Base-by-base conservation (phyloP, 2,113 vertebrate species). In the Amblyornis subalaris region DNA sequence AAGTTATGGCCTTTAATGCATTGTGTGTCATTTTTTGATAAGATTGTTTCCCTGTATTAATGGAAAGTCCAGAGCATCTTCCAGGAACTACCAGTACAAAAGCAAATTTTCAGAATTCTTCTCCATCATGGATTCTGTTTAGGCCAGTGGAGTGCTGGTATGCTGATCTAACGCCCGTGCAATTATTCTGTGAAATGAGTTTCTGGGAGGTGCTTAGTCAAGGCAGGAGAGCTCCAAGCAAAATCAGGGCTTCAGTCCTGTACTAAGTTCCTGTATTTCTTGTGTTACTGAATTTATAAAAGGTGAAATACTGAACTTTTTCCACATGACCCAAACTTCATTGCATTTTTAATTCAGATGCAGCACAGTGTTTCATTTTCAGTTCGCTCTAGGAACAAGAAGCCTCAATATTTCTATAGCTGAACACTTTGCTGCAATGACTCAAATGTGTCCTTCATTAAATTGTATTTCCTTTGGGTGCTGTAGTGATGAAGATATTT, bases 101-200 rank as follows among this genome's bases (percentile, higher is more conserved):
- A 88, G 6, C 7, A 93, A 91, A 85, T 82, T 57, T 21, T 2
- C 29, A 82, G 64, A 82, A 89, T 79, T 22, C 26, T 11, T 81
- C 48, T 91, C 67, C 47, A 85, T 78, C 42, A 14, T 0, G 87
- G 42, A 65, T 50, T 87, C 50, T 87, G 33, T 78, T 85, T 42
- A 82, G 58, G 38, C 26, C 33, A 73, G 29, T 36, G 33, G 10
- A 90, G 16, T 1, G 0, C 53, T 86, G 51, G 45, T 18, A 40
- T 42, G 20, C 40, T 87, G 47, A 60, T 91, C 45, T 95, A 72
- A 78, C 1, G 4, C 28, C n/a, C 55, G 12, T 58, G 58, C 45
- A 92, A 81, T 93, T 93, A 78, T 74, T 91, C 82, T 85, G 58
- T 91, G 66, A 79, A 93, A 95, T 79, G 35, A 51, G 21, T 40